Evolutionary conservation across 2,888 invertebrate species (phyloP).

Genomic region (Polydrusus tereticollis): DNA sequence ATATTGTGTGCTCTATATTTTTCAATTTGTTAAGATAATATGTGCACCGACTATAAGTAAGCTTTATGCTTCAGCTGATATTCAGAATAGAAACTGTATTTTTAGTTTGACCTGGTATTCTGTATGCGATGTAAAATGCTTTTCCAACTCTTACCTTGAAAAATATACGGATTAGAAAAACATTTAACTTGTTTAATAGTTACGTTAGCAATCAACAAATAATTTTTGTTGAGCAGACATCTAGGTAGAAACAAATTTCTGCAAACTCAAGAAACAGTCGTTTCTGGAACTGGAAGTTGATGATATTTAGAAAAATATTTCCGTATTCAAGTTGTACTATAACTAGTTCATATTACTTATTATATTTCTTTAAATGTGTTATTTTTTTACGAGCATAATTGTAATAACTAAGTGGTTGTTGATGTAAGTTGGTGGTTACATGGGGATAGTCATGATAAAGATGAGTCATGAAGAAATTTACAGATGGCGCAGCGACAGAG

Average conservation of each 20-base stretch:
- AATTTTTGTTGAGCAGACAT: slow-evolving; percentile 47
- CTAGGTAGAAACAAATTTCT: slow-evolving; percentile 46
- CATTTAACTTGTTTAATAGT: slow-evolving; percentile 3
- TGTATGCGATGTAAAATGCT: neutral
- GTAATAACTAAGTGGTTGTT: neutral
- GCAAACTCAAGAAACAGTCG: slow-evolving; percentile 4
- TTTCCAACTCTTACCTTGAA: slow-evolving; percentile 39
- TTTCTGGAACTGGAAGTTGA: neutral
- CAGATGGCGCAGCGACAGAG: slow-evolving; percentile 61
- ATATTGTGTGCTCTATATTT: too few relatives aligned
- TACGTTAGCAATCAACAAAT: slow-evolving; percentile 6
- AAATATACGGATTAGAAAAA: slow-evolving; percentile 1
- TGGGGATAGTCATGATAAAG: slow-evolving; percentile 29
- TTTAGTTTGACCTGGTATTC: neutral
- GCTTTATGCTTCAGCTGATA: too few relatives aligned
- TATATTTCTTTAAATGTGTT: too few relatives aligned
- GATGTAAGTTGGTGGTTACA: slow-evolving; percentile 26
- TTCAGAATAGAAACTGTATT: too few relatives aligned
- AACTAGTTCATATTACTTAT: too few relatives aligned
- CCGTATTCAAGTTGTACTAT: too few relatives aligned
- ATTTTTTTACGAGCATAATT: too few relatives aligned
- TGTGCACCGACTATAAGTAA: too few relatives aligned
- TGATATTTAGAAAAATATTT: too few relatives aligned
- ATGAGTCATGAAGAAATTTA: slow-evolving; percentile 53
- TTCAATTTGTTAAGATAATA: too few relatives aligned